Base-by-base conservation (phyloP, 2,888 invertebrate genomes). In the Cerastis rubricosa region DNA sequence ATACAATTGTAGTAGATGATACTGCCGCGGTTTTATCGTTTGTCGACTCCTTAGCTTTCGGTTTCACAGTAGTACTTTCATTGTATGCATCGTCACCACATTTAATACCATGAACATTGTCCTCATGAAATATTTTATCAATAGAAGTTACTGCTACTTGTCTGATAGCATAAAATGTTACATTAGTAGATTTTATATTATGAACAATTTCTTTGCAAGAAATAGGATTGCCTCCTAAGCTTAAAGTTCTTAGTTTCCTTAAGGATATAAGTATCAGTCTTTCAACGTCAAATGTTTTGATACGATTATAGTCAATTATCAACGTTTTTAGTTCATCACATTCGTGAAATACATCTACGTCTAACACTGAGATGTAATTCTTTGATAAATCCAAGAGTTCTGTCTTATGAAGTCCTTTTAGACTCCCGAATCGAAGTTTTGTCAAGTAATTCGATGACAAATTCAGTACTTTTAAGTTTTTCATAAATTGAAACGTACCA, bases 41-140 rank as follows among this genome's bases (percentile, higher is more conserved):
- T n/a, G 74, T 61, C 43, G 71, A 54, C 2, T 66, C 40, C 57
- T 57, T 66, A 0, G 61, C 14, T 47, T 72, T 45, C 9, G 70
- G 45, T 22, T 77, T 71, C 14, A n/a, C 17, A 59, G 78, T 47
- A n/a, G 79, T 66, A 51, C 82, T 85, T 83, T 22, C 74, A 80
- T 65, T 80, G 54, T 73, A 61, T 43, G 79, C 82, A 22, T 80
- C 81, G 67, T 93, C 91, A 4, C 96, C 96, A 90, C 96, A 96
- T 86, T 90, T 91, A 40, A 96, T 96, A 14, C 96, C 96, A 81
- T 95, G 92, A 0, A 96, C 96, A 84, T 96, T 96, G 71, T 96
- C 96, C 78, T 96, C 96, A 51, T 96, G 94, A 83, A 92, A 96
- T 70, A 96, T 89, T 88, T 95, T 95, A 77, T 96, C 90, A 22